Conservation (phyloP, 2,797 vertebrate genomes). For the Megalops cyprinoides region DNA sequence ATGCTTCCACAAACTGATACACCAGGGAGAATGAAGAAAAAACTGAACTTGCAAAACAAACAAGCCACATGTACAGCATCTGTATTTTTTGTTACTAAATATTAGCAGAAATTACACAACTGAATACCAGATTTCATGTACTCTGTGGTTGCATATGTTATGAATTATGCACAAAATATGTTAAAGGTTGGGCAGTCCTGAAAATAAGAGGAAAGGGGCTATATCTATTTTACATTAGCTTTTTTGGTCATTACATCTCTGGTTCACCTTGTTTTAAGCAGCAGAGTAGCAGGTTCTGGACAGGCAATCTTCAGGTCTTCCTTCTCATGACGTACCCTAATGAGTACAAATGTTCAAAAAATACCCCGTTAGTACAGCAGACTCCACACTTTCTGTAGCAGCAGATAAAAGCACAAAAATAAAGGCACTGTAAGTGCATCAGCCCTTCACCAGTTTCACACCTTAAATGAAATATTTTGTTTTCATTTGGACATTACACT, state of each 20-base stretch:
- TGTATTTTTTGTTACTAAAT: constrained; percentile 64
- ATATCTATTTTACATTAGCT: constrained; percentile 66
- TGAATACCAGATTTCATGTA: constrained; percentile 49
- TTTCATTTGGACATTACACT: neutral
- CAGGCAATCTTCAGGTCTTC: constrained; percentile 84
- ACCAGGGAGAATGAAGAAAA: constrained; percentile 49
- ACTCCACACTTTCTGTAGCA: constrained; percentile 38
- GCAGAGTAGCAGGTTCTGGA: constrained; percentile 86
- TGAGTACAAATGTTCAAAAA: constrained; percentile 87
- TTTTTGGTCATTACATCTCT: constrained; percentile 92
- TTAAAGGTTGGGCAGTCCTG: constrained; percentile 42
- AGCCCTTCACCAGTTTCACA: constrained; percentile 12
- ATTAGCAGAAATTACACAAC: constrained; percentile 62
- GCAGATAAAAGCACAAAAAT: constrained; percentile 35
- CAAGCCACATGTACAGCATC: constrained; percentile 67
- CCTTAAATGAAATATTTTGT: neutral
- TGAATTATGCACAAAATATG: constrained; percentile 55
- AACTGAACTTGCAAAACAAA: constrained; percentile 67
- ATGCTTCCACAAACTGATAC: constrained; percentile 42
- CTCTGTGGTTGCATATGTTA: constrained; percentile 58
- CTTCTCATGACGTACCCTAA: constrained; percentile 84
- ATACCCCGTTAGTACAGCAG: constrained; percentile 73
- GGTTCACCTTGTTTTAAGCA: constrained; percentile 99
- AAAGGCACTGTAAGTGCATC: neutral
- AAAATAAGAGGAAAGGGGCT: constrained; percentile 48